A percentile compares a stretch with the other conserved stretches of the same genome.
These are phyloP conservation scores for Heterochromis multidens DNA, from an alignment of 2,113 vertebrate species.

Conservation along the genomic window DNA sequence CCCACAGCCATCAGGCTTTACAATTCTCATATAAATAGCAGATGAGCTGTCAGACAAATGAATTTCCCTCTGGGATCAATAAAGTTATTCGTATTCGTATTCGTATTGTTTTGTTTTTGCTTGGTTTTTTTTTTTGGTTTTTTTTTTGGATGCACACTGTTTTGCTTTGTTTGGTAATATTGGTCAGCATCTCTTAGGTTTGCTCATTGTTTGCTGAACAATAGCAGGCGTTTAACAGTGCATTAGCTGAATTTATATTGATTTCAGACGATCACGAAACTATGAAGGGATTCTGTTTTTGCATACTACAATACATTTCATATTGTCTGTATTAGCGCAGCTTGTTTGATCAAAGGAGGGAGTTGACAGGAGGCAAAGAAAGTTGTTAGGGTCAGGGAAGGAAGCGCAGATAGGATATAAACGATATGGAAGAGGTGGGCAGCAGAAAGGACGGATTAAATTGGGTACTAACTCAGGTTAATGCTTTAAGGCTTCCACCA, in stretches of 20 bases:
- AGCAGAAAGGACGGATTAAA: conserved; percentile 9
- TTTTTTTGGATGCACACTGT: too few relatives aligned
- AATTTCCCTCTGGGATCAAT: too few relatives aligned
- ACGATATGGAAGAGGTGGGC: neutral
- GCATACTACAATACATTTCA: neutral
- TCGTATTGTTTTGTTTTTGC: too few relatives aligned
- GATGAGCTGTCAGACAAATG: too few relatives aligned
- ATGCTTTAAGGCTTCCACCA: neutral
- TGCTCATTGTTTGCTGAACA: neutral
- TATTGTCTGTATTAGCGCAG: neutral
- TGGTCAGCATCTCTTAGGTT: neutral
- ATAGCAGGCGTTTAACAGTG: neutral
- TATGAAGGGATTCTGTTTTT: neutral
- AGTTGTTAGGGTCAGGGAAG: neutral
- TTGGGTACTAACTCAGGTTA: conserved; percentile 44
- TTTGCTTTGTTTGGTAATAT: neutral
- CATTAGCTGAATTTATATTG: neutral
- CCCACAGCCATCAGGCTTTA: too few relatives aligned
- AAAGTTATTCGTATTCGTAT: too few relatives aligned
- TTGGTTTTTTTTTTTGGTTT: too few relatives aligned
- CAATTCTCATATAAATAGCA: too few relatives aligned
- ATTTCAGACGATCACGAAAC: neutral
- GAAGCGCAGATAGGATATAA: neutral
- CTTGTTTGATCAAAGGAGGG: neutral
- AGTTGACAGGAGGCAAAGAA: neutral